Evolutionary conservation across 2,888 invertebrate genomes (phyloP), one percentile per base, ranked within the genome.

Genomic region (Steromphala cineraria): DNA sequence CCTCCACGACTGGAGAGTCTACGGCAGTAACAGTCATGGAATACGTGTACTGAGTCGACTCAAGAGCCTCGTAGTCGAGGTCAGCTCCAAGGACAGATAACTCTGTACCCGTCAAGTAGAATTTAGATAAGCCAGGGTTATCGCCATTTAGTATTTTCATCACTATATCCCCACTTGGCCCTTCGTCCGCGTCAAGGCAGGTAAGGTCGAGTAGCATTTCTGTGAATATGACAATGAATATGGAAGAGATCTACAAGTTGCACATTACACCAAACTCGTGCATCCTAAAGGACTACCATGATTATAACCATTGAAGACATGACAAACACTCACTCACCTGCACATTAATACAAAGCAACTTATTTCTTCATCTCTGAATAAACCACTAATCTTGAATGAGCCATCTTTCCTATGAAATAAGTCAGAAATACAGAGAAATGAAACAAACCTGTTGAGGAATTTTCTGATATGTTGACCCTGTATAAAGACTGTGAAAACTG

Each of bases 21-120:
- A 40, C 21, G 17, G 76, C 76, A 15, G 28, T 19, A 2, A 76
- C 36, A n/a, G 76, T 55, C 53, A 76, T 55, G 21, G 28, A 53
- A 53, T 53, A 53, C 53, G 24, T 76, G 36, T 55, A 55, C 24
- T 76, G 19, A 15, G 28, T 53, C n/a, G 24, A 53, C 28, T 36
- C 31, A 55, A 76, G 55, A 13, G 76, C 24, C 76, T 76, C 76
- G 36, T 53, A 76, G 55, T 76, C 76, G 28, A 76, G 53, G n/a
- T 76, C 36, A 17, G 76, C 36, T n/a, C 76, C 76, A 76, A 24
- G 31, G 31, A 19, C 76, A 55, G 31, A 55, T 17, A 76, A 55
- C 36, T 76, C 28, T n/a, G 53, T 55, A n/a, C 76, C 76, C 28
- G 24, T 76, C 19, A 55, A n/a, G 8, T 24, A 13, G 76, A 55